Base-by-base conservation (phyloP, 2,113 vertebrate species). In the Dasyornis broadbenti region DNA sequence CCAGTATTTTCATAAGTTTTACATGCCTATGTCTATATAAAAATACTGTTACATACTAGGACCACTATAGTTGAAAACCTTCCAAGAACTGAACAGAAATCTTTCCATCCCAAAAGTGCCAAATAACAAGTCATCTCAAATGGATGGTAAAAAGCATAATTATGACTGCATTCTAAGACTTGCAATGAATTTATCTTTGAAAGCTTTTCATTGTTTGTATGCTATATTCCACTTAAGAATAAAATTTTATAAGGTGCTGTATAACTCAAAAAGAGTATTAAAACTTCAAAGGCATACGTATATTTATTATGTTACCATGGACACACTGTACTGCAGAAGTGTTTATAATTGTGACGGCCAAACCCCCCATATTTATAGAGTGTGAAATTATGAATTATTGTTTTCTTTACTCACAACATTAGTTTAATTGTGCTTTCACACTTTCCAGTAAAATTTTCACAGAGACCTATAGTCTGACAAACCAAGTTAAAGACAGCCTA, bases 1-100 rank as follows among this genome's bases (percentile, higher is more conserved):
- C 66, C 95, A 93, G 53, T 90, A 95, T 97, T 97, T 98, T 95
- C 91, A 47, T 92, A 97, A 96, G 94, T 97, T 94, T 97, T 97
- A 96, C 92, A 94, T 66, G 86, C 95, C 94, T 96, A 82, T 64
- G 86, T 96, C 93, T 96, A 96, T 59, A 97, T 95, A 93, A 93
- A 95, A 95, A 42, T 92, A 53, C 94, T 96, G 66, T 89, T 97
- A 79, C 59, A 91, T 83, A 88, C 73, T 84, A 96, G 77, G 77
- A 86, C 80, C 76, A 96, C 90, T 87, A 94, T 19, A 97, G 75
- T 45, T 95, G 65, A 97, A 98, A 97, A 94, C 1, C 54, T 96
- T 97, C 73, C 63, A 63, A 92, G 87, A 95, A 80, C 27, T 81
- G 90, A 96, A 87, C 40, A 92, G 89, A 94, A 97, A 82, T 97